Conservation (phyloP, 2,797 vertebrate genomes). For the Cygnus olor region DNA sequence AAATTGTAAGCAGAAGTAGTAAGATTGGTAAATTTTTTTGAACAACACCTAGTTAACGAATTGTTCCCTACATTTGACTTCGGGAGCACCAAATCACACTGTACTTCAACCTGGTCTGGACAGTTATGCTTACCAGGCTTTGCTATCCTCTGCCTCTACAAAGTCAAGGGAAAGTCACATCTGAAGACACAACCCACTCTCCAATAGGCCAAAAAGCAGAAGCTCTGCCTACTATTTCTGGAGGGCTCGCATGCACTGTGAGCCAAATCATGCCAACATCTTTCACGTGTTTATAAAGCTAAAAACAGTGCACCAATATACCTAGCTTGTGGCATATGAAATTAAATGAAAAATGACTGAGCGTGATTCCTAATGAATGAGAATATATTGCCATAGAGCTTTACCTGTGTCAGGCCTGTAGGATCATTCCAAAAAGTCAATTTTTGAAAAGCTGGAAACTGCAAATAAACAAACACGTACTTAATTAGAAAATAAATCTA, state of each 20-base stretch:
- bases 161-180: neutral
- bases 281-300: neutral
- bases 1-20: neutral
- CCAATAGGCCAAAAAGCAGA: neutral
- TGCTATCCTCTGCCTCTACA: neutral
- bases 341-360: neutral
- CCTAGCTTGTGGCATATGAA: neutral
- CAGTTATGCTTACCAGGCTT: neutral
- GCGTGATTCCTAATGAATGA: neutral
- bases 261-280: constrained; percentile 13
- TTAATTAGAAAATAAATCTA: constrained; percentile 23
- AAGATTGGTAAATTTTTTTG: neutral
- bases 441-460: neutral
- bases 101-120: neutral
- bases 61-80: neutral
- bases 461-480: neutral
- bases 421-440: neutral
- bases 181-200: neutral
- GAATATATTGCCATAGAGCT: neutral
- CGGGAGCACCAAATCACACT: neutral
- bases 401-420: neutral
- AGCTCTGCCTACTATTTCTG: neutral
- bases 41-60: neutral
- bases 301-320: neutral
- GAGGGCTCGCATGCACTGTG: neutral